Percentiles rank a stretch among this genome's conserved stretches.
phyloP scores from a whole-genome alignment of 1,140 invertebrate genomes.

The Aphis gossypii region DNA sequence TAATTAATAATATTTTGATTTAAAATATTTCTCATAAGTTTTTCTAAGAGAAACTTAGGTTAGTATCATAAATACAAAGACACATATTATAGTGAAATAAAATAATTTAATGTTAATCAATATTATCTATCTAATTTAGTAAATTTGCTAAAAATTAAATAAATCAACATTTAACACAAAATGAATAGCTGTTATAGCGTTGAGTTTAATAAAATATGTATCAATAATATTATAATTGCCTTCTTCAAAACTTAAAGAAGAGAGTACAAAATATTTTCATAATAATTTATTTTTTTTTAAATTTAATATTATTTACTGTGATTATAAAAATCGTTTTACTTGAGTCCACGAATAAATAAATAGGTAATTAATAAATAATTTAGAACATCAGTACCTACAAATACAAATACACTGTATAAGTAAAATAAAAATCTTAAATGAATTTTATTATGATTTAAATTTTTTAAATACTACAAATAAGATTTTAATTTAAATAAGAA shows the following conservation, averaged over 20 bases:
- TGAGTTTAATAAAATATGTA: background rate
- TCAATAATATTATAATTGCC: background rate
- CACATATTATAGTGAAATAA: background rate
- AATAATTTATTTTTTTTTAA: too few relatives aligned
- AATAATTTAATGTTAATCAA: background rate
- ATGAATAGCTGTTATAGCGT: background rate
- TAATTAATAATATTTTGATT: too few relatives aligned
- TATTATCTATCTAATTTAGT: background rate
- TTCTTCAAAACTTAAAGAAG: background rate
- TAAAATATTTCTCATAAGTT: too few relatives aligned
- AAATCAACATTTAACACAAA: background rate
- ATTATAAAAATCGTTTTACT: background rate
- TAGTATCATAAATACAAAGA: background rate
- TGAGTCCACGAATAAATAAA: background rate
- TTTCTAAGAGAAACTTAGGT: too few relatives aligned
- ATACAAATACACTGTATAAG: too few relatives aligned
- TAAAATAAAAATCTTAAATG: background rate
- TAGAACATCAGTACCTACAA: background rate
- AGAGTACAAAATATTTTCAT: too few relatives aligned
- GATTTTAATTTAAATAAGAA: background rate
- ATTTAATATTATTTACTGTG: too few relatives aligned
- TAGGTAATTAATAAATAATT: background rate
- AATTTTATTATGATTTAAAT: background rate
- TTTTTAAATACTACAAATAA: background rate
- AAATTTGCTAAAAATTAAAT: background rate